Base-by-base conservation (phyloP, 2,113 vertebrate genomes). In the Caranx ignobilis region DNA sequence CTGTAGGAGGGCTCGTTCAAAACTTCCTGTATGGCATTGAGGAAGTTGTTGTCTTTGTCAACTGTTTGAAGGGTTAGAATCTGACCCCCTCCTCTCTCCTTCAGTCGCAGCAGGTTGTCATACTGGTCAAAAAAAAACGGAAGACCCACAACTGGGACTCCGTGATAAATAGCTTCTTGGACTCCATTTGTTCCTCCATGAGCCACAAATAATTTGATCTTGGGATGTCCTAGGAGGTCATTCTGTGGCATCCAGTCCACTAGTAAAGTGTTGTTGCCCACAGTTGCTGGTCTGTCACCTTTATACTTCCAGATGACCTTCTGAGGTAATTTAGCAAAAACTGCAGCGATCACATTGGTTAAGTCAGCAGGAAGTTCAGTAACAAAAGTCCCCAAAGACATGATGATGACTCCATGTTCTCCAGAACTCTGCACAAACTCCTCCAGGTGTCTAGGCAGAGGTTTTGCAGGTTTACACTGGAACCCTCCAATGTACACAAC, bases 311-410 rank as follows among this genome's bases (percentile, higher is more conserved):
- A 95, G 70, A 96, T 94, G 0, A 95, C 91, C 75, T 90, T 94
- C 72, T 95, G 94, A 4, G 93, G 93, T 2, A 95, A 75, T 64
- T 90, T 86, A 15, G 95, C 91, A 45, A 96, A 93, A 59, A 79
- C 83, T 32, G 90, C 83, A 15, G 93, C 93, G 0, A 96, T 92
- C 54, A 73, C 54, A 34, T 93, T 47, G 1, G 90, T 66, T 12
- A 95, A 18, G 0, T 94, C 86, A 10, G 34, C 16, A 10, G 94
- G 95, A 56, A 96, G 84, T 37, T 85, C 61, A 18, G 18, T 88
- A 1, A 95, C 82, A 26, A 95, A 67, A 0, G 94, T 94, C 5
- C 94, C 95, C 61, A 96, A 41, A 57, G 95, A 95, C 89, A 95
- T 94, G 16, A 95, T 5, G 67, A 96, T 90, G 60, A 95, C 82